These are phyloP conservation scores for Parnassius apollo DNA, from an alignment of 2,888 invertebrate species.

Conservation along the genomic window DNA sequence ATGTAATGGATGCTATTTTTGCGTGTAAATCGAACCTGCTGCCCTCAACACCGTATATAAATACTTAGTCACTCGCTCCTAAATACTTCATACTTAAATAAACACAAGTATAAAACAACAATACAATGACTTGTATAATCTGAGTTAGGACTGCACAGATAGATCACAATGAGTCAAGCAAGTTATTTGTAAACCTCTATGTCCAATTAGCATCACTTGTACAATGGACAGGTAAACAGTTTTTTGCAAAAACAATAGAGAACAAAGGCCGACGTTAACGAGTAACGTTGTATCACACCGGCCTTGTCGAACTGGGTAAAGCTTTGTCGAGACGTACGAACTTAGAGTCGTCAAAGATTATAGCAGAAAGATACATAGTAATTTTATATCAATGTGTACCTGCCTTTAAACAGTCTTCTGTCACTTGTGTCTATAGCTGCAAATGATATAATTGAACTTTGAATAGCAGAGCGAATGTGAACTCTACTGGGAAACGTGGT, in stretches of 20 bases:
- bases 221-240: slow-evolving; percentile 43
- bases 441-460: not conserved
- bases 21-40: too few species aligned
- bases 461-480: too few species aligned
- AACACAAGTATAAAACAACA: too few species aligned
- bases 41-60: too few species aligned
- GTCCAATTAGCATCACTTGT: slow-evolving; percentile 46
- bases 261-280: slow-evolving; percentile 40
- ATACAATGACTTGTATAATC: too few species aligned
- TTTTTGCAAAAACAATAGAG: slow-evolving; percentile 34
- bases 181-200: slow-evolving; percentile 51
- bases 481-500: too few species aligned
- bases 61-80: too few species aligned
- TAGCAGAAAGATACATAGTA: too few species aligned
- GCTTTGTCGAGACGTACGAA: slow-evolving; percentile 2
- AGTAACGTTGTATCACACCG: slow-evolving; percentile 1
- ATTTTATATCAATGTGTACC: not conserved
- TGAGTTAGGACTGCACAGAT: too few species aligned
- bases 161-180: slow-evolving; percentile 31
- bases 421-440: not conserved
- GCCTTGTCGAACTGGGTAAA: slow-evolving; percentile 12
- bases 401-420: not conserved
- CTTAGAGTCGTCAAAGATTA: not conserved
- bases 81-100: too few species aligned
- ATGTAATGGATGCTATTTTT: too few species aligned